These are phyloP conservation scores for Setipinna tenuifilis DNA, from an alignment of 2,797 vertebrate species.

Conservation along the genomic window DNA sequence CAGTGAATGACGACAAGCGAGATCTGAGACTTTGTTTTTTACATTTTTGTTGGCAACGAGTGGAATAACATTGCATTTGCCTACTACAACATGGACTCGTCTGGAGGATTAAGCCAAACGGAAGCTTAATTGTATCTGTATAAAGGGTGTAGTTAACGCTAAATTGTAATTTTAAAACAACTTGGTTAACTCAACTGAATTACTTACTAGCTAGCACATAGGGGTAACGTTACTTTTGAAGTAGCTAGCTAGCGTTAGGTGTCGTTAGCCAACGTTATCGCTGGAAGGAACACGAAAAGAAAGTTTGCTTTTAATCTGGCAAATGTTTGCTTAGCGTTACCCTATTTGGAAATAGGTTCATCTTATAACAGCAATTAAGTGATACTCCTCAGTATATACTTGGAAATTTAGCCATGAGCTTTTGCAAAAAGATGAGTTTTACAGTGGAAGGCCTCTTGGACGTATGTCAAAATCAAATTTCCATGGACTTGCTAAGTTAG, in stretches of 20 bases:
- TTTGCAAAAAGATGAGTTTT: slow-evolving; percentile 16
- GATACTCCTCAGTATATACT: neutral
- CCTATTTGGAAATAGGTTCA: neutral
- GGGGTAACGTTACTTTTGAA: slow-evolving; percentile 2
- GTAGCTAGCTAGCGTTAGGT: slow-evolving; percentile 11
- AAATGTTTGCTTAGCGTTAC: neutral
- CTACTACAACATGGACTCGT: neutral
- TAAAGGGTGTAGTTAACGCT: neutral
- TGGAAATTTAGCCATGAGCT: neutral
- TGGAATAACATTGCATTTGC: slow-evolving; percentile 15
- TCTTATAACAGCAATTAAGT: neutral
- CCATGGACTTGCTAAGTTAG: slow-evolving; percentile 21
- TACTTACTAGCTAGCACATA: slow-evolving; percentile 6
- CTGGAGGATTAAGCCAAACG: neutral
- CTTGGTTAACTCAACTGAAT: slow-evolving; percentile 12
- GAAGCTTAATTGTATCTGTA: neutral
- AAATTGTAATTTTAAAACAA: neutral
- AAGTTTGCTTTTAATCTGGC: slow-evolving; percentile 3
- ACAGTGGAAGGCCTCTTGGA: slow-evolving; percentile 18
- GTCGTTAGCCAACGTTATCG: neutral
- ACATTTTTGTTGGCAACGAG: neutral
- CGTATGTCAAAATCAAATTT: slow-evolving; percentile 1
- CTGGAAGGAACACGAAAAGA: neutral
- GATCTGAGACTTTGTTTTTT: slow-evolving; percentile 9
- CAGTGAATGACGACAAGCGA: slow-evolving; percentile 14